phyloP scores from a whole-genome alignment of 92 coral and sea anemone species.

The Porites divaricata region DNA sequence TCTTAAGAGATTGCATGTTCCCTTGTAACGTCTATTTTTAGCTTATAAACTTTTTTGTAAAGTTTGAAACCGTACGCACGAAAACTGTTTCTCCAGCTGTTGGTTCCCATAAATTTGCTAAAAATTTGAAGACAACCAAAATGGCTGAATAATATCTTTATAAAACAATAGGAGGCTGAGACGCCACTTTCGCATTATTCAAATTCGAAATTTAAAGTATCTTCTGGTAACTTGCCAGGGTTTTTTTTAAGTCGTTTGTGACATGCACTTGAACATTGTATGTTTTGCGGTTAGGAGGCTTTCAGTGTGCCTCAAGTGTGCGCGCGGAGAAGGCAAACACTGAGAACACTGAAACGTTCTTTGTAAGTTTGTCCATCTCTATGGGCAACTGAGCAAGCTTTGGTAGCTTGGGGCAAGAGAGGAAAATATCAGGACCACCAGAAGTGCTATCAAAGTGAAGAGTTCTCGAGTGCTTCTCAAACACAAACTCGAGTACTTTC shows the following conservation, averaged over 20 bases:
- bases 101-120: slow-evolving; percentile 42
- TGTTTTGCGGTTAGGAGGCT: slow-evolving; percentile 11
- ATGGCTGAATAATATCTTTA: slow-evolving; percentile 50
- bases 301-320: not conserved
- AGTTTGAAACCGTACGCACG: slow-evolving; percentile 22
- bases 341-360: slow-evolving; percentile 34
- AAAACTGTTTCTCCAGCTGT: slow-evolving; percentile 43
- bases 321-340: not conserved
- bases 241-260: slow-evolving; percentile 1
- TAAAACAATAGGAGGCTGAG: slow-evolving; percentile 40
- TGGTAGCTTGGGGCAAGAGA: not conserved
- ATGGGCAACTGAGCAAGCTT: slow-evolving; percentile 44
- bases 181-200: slow-evolving; percentile 23
- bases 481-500: slow-evolving; percentile 79
- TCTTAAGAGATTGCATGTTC: slow-evolving; percentile 34
- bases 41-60: slow-evolving; percentile 22
- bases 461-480: slow-evolving; percentile 76
- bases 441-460: slow-evolving; percentile 53
- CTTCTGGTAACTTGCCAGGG: slow-evolving; percentile 60
- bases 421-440: slow-evolving; percentile 23
- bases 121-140: slow-evolving; percentile 40
- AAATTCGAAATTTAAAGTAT: slow-evolving; percentile 44
- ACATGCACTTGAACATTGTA: slow-evolving; percentile 4
- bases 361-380: slow-evolving; percentile 29
- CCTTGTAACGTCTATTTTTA: slow-evolving; percentile 27